Conservation (phyloP, 2,888 invertebrate genomes). For the Euspilapteryx auroguttella region DNA sequence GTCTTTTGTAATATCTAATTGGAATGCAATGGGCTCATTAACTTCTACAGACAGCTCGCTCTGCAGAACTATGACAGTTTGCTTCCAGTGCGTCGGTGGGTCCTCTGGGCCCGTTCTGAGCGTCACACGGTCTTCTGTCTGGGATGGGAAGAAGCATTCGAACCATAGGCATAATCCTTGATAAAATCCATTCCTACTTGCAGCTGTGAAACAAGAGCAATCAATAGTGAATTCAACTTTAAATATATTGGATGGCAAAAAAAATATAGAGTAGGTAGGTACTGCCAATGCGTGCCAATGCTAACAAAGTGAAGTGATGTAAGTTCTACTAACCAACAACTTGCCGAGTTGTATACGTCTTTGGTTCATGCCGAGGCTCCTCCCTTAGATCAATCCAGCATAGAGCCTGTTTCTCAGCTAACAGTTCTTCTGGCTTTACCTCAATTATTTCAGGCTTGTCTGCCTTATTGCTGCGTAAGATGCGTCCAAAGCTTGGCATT, state of each 20-base stretch:
- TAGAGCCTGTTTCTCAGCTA: slow-evolving; percentile 66
- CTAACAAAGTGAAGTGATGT: no score
- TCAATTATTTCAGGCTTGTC: slow-evolving; percentile 68
- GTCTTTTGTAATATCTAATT: slow-evolving; percentile 63
- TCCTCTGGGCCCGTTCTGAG: slow-evolving; percentile 78
- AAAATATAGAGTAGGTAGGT: no score
- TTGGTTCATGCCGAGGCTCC: slow-evolving; percentile 60
- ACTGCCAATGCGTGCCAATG: no score
- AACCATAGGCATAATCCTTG: slow-evolving; percentile 85
- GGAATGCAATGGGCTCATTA: slow-evolving; percentile 70
- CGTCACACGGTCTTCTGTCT: slow-evolving; percentile 57
- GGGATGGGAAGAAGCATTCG: slow-evolving; percentile 64
- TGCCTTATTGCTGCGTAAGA: slow-evolving; percentile 64
- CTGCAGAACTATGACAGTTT: slow-evolving; percentile 83
- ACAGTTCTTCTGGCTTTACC: slow-evolving; percentile 58
- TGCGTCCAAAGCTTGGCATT: slow-evolving; percentile 68
- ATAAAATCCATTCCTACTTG: slow-evolving; percentile 62
- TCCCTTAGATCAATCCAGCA: slow-evolving; percentile 71
- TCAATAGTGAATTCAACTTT: no score
- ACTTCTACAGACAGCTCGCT: slow-evolving; percentile 54
- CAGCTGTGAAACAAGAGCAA: slow-evolving; percentile 41
- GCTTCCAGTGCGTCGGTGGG: slow-evolving; percentile 89
- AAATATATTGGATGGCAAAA: no score
- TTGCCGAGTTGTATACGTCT: slow-evolving; percentile 62
- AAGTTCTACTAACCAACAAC: slow-evolving; percentile 50